Evolutionary conservation across 2,797 vertebrate species (phyloP), one percentile per base, ranked within the genome.

Genomic region (Karalla daura): DNA sequence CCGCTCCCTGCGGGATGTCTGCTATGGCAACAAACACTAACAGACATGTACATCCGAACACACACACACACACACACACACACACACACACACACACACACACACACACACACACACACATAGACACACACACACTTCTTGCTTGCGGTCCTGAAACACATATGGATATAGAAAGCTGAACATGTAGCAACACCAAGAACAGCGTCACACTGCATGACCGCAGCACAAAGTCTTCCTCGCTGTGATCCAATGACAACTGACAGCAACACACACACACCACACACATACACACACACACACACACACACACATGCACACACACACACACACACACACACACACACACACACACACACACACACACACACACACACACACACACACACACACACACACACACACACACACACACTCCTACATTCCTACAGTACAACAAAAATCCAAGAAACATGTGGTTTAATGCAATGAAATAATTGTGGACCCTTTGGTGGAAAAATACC

Each of bases 1-100:
- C 72, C 7, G 28, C 50, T 87, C 88, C 86, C 85, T 64, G 66
- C 20, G 84, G 88, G 85, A 76, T 58, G 54, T 81, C 79, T 82
- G 60, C 86, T 79, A 80, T 83, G 73, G 80, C 83, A 87, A 86
- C 78, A 85, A 66, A 70, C 80, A 74, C 36, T 46, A n/a, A 35
- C 63, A 44, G 56, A 52, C 56, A 52, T 52, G 66, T 21, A 46
- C 53, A 41, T 10, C 11, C 7, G 6, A 24, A 54, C 41, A 25
- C 47, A 32, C 62, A 46, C 63, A 51, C 63, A 51, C 51, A 70
- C 39, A 50, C 33, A 53, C 55, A 37, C 21, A 33, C 37, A 49
- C 51, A 20, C 37, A 21, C 18, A 2, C 40, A 30, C 28, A 65
- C 51, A 25, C 47, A 36, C 62, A 46, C 63, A 55, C 63, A 51